These are phyloP conservation scores for Delichon dasypus DNA, from an alignment of 2,797 vertebrate genomes.

Conservation along the genomic window DNA sequence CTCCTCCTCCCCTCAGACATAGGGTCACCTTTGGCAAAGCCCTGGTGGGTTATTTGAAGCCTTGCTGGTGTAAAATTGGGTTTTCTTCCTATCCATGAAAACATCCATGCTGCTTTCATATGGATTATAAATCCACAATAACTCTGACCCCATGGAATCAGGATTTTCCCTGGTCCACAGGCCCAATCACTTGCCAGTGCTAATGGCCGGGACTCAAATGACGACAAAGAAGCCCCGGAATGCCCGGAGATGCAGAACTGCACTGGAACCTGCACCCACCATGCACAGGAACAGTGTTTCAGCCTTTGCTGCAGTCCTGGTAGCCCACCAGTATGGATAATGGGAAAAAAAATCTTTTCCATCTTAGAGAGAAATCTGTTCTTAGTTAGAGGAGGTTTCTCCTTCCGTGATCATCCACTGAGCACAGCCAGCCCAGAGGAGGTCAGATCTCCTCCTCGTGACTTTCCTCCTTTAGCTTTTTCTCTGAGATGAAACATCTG, in stretches of 20 bases:
- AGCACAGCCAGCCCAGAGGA: neutral
- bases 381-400: neutral
- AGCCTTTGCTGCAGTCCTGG: neutral
- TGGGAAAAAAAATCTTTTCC: neutral
- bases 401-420: neutral
- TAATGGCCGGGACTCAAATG: neutral
- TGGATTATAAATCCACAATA: neutral
- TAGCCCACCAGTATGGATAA: neutral
- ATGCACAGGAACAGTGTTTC: neutral
- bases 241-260: neutral
- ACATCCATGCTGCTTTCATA: accelerated
- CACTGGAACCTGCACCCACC: neutral
- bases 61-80: neutral
- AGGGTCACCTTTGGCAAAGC: neutral
- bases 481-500: neutral
- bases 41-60: neutral
- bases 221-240: neutral
- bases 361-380: neutral
- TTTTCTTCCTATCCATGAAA: neutral
- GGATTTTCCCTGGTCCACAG: neutral
- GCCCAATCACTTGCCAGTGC: neutral
- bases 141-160: neutral
- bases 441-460: neutral
- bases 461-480: neutral
- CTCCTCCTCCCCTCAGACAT: neutral